Evolutionary conservation across 2,888 invertebrate genomes (phyloP), one percentile per base, ranked within the genome.

Genomic region (Hypomecis atomaria): DNA sequence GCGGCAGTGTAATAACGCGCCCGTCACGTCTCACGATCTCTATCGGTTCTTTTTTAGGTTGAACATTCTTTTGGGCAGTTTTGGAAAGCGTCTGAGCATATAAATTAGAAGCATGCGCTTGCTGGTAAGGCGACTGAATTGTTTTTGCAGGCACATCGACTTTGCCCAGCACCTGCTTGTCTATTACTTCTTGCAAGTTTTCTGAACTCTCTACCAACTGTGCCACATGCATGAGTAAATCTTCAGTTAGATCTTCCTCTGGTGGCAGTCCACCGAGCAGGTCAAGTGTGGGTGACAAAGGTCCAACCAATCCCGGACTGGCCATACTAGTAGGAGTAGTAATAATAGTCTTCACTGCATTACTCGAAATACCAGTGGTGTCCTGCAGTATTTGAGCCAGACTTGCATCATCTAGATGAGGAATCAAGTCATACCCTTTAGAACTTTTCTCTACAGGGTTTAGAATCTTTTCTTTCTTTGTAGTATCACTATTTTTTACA

Each of bases 11-110:
- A 57, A 97, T 96, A 44, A 97, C 94, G 40, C 96, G 93, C 0
- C 96, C 96, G 81, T 96, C 96, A 23, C 95, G 94, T 23, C 96
- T 90, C 8, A 96, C 93, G 69, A 96, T 95, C 86, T 96, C 96
- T 64, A 96, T 95, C 0, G 95, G 94, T 72, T 95, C 94, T 73
- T 94, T 94, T 48, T 85, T 82, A 7, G 83, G 79, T 3, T 75
- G 68, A 8, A 82, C 59, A 65, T 59, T 72, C 62, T 78, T 86
- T 59, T 87, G 89, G 0, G 79, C 82, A 6, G 84, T 69, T 74
- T 88, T 89, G 49, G 79, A 66, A 11, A 82, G 79, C 59, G 84
- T 82, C 65, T 87, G 86, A 40, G 78, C 70, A 67, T 84, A 89
- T n/a, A 82, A 65, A 76, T 71, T 82, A 56, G 81, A 48, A 48